These are phyloP conservation scores for Malurus melanocephalus DNA, from an alignment of 2,113 vertebrate genomes.

Conservation along the genomic window DNA sequence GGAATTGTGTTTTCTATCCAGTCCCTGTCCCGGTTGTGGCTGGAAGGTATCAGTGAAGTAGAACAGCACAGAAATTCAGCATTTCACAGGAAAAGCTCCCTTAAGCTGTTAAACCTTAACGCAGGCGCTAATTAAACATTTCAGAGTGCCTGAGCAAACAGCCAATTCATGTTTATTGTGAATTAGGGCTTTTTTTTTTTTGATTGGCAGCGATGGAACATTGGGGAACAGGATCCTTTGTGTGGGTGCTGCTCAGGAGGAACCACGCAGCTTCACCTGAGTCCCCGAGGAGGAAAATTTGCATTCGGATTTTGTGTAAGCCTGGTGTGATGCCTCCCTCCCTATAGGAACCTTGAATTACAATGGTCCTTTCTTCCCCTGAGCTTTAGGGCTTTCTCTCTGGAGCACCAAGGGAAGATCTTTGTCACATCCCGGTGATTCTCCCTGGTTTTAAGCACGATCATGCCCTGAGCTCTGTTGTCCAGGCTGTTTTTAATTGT, in stretches of 20 bases:
- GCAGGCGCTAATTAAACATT: not conserved
- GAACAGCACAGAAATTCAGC: not conserved
- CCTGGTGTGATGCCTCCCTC: not conserved
- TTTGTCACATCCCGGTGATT: not conserved
- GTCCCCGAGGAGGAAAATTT: not conserved
- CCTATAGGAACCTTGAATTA: not conserved
- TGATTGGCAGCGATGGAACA: not conserved
- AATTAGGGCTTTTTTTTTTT: not conserved
- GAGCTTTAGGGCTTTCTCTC: not conserved
- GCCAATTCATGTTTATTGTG: not conserved
- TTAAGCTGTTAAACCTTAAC: not conserved
- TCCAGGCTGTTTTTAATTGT: slow-evolving; percentile 12
- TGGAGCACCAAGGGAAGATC: not conserved
- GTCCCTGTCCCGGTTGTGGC: not conserved
- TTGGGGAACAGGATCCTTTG: not conserved
- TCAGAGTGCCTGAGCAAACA: not conserved
- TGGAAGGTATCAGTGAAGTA: not conserved
- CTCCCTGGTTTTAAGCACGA: not conserved
- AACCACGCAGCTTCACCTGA: not conserved
- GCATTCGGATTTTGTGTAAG: not conserved
- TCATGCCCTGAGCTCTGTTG: not conserved
- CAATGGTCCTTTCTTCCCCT: not conserved
- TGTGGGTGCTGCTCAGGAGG: not conserved
- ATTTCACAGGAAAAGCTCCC: not conserved
- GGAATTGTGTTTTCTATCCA: not conserved